Evolutionary conservation across 2,797 vertebrate species (phyloP).

Genomic region (Cossypha heuglini): DNA sequence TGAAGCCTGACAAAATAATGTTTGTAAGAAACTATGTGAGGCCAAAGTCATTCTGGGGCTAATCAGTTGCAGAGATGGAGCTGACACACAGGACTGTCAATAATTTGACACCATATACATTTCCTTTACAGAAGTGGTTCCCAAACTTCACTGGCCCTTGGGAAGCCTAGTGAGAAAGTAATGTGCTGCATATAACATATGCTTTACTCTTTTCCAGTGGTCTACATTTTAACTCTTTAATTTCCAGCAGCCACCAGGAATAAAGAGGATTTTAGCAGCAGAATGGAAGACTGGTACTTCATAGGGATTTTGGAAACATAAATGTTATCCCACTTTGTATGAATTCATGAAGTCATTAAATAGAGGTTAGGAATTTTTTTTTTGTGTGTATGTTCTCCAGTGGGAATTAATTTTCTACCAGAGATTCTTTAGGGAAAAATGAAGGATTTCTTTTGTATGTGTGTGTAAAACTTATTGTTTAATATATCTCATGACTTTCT

Average conservation of each 20-base stretch:
- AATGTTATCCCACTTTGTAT: not conserved
- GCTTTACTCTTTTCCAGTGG: conserved; percentile 8
- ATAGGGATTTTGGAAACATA: not conserved
- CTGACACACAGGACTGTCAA: conserved; percentile 24
- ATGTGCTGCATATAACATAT: not conserved
- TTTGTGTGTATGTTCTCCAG: not conserved
- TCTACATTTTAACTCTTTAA: conserved; percentile 33
- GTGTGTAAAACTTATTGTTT: not conserved
- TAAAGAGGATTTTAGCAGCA: not conserved
- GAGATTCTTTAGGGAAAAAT: not conserved
- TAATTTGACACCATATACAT: conserved; percentile 48
- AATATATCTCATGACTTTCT: conserved; percentile 16
- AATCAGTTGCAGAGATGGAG: conserved; percentile 47
- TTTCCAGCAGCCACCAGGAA: not conserved
- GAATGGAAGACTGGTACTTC: not conserved
- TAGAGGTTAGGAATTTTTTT: not conserved
- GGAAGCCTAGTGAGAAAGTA: conserved; percentile 39
- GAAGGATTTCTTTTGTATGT: not conserved
- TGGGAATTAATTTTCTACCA: not conserved
- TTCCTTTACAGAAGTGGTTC: conserved; percentile 60
- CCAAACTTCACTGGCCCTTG: conserved; percentile 44
- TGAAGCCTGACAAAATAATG: conserved; percentile 9
- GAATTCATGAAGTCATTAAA: not conserved
- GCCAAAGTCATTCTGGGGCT: conserved; percentile 26
- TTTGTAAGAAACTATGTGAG: conserved; percentile 19